Evolutionary conservation across 2,113 vertebrate genomes (phyloP), one percentile per base, ranked within the genome.

Genomic region (Zingel zingel): DNA sequence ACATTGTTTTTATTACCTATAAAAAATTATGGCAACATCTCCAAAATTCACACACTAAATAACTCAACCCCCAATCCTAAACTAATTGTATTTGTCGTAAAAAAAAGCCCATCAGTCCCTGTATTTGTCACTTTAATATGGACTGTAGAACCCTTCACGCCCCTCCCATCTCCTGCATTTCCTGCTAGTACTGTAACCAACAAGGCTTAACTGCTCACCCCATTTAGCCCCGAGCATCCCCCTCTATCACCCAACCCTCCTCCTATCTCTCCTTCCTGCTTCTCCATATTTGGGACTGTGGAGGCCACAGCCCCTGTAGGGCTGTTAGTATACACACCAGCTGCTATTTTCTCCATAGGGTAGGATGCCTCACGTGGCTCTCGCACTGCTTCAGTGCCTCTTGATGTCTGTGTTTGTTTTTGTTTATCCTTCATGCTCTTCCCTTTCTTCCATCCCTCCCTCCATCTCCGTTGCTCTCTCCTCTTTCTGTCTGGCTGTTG

Each of bases 351-450:
- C 92, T 89, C 89, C 79, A 85, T 87, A 77, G 92, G 91, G 88
- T 88, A 84, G 85, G 83, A 88, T 48, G 83, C 88, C 84, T 89
- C 92, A 92, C 86, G 76, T 83, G 76, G 90, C 87, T 92, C 82
- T 81, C 65, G 27, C 88, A 82, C 85, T 68, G 86, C 90, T 80
- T 91, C 91, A 86, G 15, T 91, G 90, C 86, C 88, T 91, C 89
- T 89, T 88, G 92, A 91, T 90, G 86, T 93, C 92, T 91, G 79
- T 93, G 93, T 90, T 89, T 94, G 88, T 91, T 91, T 93, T 82
- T 84, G 86, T 93, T 90, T 90, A 73, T 73, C 77, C 76, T 80
- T 83, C 73, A 74, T 86, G 76, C 53, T 50, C 81, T 71, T 61
- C 63, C 48, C 36, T 16, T 33, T 45, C 36, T 16, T 33, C 48